These are phyloP conservation scores for Phytoseiulus persimilis DNA, from an alignment of 2,888 invertebrate species.

Conservation along the genomic window DNA sequence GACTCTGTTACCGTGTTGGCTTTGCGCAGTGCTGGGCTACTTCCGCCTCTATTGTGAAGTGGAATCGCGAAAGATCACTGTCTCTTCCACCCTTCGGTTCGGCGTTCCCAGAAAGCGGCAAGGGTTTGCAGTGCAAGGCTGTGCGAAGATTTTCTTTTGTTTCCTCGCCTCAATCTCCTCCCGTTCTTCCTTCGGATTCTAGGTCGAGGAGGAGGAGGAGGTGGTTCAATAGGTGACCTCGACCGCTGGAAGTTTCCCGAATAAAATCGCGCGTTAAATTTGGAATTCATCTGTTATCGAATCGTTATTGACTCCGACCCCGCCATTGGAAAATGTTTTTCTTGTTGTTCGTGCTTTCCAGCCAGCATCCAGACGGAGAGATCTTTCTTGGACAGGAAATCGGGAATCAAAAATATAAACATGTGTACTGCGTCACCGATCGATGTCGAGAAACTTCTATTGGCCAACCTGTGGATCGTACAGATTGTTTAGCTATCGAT, in stretches of 20 bases:
- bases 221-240: not conserved
- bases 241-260: not conserved
- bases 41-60: not conserved
- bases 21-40: not conserved
- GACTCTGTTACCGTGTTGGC: not conserved
- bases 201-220: not conserved
- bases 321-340: too few species aligned
- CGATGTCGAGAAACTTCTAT: too few species aligned
- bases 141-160: not conserved
- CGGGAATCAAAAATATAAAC: too few species aligned
- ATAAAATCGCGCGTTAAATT: not conserved
- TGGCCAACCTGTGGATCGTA: too few species aligned
- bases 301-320: not conserved
- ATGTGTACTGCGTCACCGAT: too few species aligned
- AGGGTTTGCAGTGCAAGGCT: not conserved
- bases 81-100: not conserved
- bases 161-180: not conserved
- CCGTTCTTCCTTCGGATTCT: not conserved
- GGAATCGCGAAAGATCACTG: not conserved
- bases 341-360: not conserved
- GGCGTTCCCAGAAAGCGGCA: not conserved
- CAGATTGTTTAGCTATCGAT: too few species aligned
- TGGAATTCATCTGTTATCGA: not conserved
- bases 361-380: not conserved
- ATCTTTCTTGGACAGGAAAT: not conserved